A percentile compares a stretch with the other conserved stretches of the same genome.
Conservation (phyloP, 2,113 vertebrate species). For the Neogobius melanostomus region DNA sequence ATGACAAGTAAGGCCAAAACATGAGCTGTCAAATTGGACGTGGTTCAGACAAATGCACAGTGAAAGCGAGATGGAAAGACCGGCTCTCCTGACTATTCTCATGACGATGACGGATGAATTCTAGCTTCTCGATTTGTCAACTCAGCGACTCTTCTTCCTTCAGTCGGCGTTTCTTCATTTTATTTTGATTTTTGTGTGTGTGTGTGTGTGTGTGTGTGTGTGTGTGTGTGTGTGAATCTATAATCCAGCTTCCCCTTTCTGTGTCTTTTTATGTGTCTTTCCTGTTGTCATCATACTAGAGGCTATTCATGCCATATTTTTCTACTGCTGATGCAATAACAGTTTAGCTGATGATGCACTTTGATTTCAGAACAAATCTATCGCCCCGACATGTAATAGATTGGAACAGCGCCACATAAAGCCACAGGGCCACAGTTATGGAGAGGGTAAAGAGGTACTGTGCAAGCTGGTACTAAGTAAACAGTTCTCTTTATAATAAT, state of each 20-base stretch:
- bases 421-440: neutral
- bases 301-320: conserved; percentile 5
- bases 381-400: conserved; percentile 10
- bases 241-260: conserved; percentile 33
- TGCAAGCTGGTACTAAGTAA: neutral
- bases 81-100: conserved; percentile 20
- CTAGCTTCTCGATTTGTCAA: conserved; percentile 26
- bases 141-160: conserved; percentile 28
- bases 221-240: conserved; percentile 26
- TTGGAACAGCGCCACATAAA: conserved; percentile 22
- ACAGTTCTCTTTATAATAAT: neutral
- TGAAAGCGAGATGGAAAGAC: neutral
- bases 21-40: conserved; percentile 9
- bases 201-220: conserved; percentile 3
- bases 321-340: conserved; percentile 37
- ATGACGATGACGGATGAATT: conserved; percentile 50
- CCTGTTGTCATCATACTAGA: conserved; percentile 1
- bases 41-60: conserved; percentile 14
- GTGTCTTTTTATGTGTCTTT: conserved; percentile 13
- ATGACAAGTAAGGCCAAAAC: neutral
- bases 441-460: neutral
- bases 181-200: neutral
- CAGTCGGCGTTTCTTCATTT: conserved; percentile 35
- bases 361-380: conserved; percentile 19
- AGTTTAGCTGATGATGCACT: conserved; percentile 25